Evolutionary conservation across 2,888 invertebrate species (phyloP).

Genomic region (Drosophila emarginata): DNA sequence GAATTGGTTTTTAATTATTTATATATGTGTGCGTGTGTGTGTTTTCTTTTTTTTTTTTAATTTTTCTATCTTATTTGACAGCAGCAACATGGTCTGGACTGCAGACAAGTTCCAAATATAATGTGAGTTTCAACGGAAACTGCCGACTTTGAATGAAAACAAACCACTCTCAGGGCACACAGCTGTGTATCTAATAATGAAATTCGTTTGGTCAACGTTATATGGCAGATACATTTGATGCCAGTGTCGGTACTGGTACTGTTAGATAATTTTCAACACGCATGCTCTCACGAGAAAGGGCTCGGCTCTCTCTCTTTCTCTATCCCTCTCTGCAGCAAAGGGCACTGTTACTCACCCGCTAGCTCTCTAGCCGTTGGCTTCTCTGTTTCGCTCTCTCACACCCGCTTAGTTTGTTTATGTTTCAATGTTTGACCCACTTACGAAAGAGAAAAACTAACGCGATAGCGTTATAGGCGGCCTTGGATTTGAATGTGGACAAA

Average conservation of each 20-base stretch:
- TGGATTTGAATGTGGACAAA: background rate
- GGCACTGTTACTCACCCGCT: constrained; percentile 2
- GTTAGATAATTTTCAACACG: constrained; percentile 58
- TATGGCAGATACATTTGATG: constrained; percentile 49
- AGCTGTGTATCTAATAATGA: constrained; percentile 75
- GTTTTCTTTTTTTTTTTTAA: constrained; percentile 2
- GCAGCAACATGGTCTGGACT: constrained; percentile 63
- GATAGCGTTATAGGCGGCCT: constrained; percentile 10
- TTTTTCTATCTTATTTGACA: constrained; percentile 49
- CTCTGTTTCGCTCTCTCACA: constrained; percentile 2
- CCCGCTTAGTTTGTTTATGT: constrained; percentile 13
- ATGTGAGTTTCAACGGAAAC: constrained; percentile 26
- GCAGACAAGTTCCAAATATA: constrained; percentile 38
- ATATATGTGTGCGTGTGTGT: background rate
- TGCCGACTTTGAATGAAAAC: constrained; percentile 28
- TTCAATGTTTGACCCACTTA: constrained; percentile 12
- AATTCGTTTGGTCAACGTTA: constrained; percentile 49
- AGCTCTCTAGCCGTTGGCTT: background rate
- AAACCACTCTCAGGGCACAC: constrained; percentile 47
- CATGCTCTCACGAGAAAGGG: constrained; percentile 53
- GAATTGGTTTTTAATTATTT: background rate
- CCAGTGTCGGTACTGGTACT: constrained; percentile 21
- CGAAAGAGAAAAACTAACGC: background rate
- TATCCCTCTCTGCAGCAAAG: constrained; percentile 8
- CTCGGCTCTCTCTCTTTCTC: constrained; percentile 13